Evolutionary conservation across 2,113 vertebrate genomes (phyloP), one percentile per base, ranked within the genome.

Genomic region (Oryzias curvinotus): DNA sequence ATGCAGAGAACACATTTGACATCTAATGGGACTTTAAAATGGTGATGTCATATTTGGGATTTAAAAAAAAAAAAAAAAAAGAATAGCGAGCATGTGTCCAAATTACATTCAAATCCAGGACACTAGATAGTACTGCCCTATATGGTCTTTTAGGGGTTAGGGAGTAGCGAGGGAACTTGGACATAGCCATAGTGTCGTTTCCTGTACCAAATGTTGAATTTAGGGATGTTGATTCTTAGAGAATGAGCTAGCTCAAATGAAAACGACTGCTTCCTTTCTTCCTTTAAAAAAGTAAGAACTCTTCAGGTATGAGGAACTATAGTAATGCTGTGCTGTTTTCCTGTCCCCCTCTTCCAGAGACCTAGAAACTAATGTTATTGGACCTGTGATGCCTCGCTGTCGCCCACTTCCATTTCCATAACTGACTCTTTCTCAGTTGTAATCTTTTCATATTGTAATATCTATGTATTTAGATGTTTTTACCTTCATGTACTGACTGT

Each of bases 371-470:
- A 64, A 60, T 68, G 65, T 82, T 52, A 81, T 63, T 46, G 6
- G 65, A 71, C 74, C 73, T 81, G 75, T 82, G 70, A 76, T 68
- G 65, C 67, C 73, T 66, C 66, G 64, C 75, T 59, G 54, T 73
- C 53, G 4, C 49, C 61, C 41, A 12, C 53, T 21, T 62, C 57
- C 66, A 75, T 73, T 86, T 83, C 75, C 76, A 70, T 78, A 82
- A 77, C 68, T 68, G 71, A 83, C 74, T 72, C 42, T 81, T 78
- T 80, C 68, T 79, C 71, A 84, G 75, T 76, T 77, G 70, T 82
- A 83, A 79, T 82, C 87, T 87, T 87, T 90, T 88, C 80, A 82
- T 85, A 84, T 81, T 86, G 83, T 88, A 65, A 65, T 79, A 72
- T 54, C 77, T 54, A 55, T 61, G 77, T 85, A 81, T 80, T 65